These are phyloP conservation scores for Samia ricini DNA, from an alignment of 1,140 invertebrate genomes.

Conservation along the genomic window DNA sequence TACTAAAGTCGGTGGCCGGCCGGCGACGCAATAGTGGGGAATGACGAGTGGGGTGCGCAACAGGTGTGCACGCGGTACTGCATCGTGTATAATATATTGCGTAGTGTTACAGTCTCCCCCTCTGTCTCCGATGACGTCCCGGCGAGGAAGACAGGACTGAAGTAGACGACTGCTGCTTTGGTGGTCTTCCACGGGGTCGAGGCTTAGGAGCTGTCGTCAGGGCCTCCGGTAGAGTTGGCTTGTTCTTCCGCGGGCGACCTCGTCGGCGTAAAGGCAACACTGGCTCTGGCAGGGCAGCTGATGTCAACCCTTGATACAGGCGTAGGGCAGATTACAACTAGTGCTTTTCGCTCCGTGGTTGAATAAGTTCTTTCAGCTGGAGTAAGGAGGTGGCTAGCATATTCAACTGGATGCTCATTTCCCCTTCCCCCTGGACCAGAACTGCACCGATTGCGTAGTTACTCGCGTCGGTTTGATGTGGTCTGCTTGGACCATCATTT, in stretches of 20 bases:
- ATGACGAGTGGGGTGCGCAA: no score
- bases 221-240: neutral
- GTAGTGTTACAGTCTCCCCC: no score
- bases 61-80: no score
- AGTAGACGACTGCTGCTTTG: no score
- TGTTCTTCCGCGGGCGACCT: conserved; percentile 12
- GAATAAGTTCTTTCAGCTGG: neutral
- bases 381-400: neutral
- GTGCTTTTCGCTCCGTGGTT: conserved; percentile 5
- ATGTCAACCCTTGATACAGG: neutral
- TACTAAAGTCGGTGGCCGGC: no score
- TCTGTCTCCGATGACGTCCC: conserved; percentile 20
- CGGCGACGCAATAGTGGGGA: no score
- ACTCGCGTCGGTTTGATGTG: conserved; percentile 6
- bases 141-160: conserved; percentile 13
- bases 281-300: conserved; percentile 4
- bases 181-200: no score
- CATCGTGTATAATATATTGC: no score
- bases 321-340: conserved; percentile 7
- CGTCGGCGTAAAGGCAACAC: conserved; percentile 5
- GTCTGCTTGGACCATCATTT: conserved; percentile 5
- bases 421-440: conserved; percentile 9
- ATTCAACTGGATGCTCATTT: conserved; percentile 8
- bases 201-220: no score
- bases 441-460: conserved; percentile 8